Evolutionary conservation across 2,797 vertebrate genomes (phyloP).

Genomic region (Peromyscus attwateri): DNA sequence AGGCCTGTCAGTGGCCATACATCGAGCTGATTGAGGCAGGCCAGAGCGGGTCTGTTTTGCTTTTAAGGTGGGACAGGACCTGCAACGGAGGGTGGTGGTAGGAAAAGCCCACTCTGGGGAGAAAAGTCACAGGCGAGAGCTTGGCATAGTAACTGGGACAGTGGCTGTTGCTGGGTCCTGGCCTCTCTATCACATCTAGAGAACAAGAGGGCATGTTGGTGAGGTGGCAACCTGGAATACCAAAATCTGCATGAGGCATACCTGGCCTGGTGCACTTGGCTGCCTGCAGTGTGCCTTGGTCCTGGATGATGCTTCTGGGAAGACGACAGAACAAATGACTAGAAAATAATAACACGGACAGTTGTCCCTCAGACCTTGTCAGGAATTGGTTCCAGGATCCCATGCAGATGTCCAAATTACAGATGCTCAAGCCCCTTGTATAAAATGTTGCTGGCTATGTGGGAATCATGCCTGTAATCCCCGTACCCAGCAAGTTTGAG

Average conservation of each 20-base stretch:
- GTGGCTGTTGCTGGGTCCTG: neutral
- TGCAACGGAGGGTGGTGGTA: neutral
- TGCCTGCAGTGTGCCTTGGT: neutral
- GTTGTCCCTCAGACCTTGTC: neutral
- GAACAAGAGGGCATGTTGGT: neutral
- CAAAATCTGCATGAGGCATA: accelerated
- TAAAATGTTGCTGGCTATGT: neutral
- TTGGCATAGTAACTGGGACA: neutral
- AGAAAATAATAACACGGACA: neutral
- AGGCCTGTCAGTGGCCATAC: neutral
- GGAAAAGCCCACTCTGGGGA: neutral
- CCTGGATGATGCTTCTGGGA: neutral
- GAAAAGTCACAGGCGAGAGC: neutral
- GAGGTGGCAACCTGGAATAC: neutral
- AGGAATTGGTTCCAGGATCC: neutral
- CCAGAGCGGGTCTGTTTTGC: neutral
- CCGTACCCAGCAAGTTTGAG: neutral
- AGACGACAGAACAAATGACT: neutral
- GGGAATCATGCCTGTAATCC: neutral
- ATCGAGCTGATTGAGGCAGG: neutral
- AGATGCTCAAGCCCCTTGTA: neutral
- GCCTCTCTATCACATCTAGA: neutral
- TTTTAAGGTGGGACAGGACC: neutral
- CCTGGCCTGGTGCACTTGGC: too few species aligned
- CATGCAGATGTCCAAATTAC: neutral